Conservation (phyloP, 2,888 invertebrate genomes). For the Microctonus brassicae region DNA sequence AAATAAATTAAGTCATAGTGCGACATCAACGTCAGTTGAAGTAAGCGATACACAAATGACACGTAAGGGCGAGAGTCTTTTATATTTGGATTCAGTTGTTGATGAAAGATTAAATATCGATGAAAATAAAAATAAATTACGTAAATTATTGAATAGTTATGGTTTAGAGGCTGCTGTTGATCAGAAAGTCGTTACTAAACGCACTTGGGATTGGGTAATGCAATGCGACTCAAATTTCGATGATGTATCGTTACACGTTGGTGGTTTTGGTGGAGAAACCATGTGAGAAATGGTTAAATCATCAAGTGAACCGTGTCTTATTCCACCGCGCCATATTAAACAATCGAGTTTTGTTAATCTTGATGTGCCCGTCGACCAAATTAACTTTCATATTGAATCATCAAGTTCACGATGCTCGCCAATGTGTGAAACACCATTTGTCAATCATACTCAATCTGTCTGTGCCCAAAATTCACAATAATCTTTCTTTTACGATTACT, state of each 20-base stretch:
- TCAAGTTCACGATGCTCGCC: conserved; percentile 16
- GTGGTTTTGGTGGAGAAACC: conserved; percentile 52
- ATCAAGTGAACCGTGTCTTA: conserved; percentile 57
- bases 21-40: conserved; percentile 71
- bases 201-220: conserved; percentile 79
- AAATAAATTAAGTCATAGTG: conserved; percentile 70
- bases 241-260: conserved; percentile 52
- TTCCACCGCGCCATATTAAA: background rate
- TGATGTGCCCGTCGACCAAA: conserved; percentile 15
- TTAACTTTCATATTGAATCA: conserved; percentile 8
- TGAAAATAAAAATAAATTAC: conserved; percentile 72
- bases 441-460: background rate
- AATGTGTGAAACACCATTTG: background rate
- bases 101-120: conserved; percentile 72
- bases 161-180: conserved; percentile 78
- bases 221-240: conserved; percentile 71
- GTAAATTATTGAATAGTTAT: conserved; percentile 73
- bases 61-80: conserved; percentile 70
- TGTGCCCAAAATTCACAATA: conserved; percentile 22
- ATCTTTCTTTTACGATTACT: background rate
- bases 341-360: conserved; percentile 22
- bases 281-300: conserved; percentile 62
- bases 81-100: conserved; percentile 69
- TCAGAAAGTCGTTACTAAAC: conserved; percentile 74
- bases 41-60: conserved; percentile 57